Evolutionary conservation across 1,140 invertebrate species (phyloP).

Genomic region (Temnothorax curvispinosus): DNA sequence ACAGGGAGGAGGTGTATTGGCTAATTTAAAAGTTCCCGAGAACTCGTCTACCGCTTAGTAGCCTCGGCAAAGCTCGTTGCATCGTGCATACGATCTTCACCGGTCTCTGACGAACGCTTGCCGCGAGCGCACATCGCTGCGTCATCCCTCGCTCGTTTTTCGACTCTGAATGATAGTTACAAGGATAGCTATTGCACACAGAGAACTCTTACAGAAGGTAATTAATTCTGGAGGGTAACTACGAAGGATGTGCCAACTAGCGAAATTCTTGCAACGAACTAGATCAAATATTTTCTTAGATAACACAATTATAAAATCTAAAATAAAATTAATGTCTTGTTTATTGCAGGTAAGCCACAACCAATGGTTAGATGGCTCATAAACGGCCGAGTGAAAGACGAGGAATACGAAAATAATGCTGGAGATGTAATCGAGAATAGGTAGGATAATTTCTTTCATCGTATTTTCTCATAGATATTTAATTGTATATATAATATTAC

Average conservation of each 20-base stretch:
- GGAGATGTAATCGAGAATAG: slow-evolving; percentile 94
- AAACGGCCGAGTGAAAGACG: slow-evolving; percentile 91
- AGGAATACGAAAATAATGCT: slow-evolving; percentile 92
- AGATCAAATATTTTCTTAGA: not conserved
- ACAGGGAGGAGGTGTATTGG: slow-evolving; percentile 38
- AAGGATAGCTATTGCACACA: not conserved
- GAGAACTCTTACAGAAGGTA: not conserved
- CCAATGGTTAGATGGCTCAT: slow-evolving; percentile 88
- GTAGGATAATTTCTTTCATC: slow-evolving; percentile 59
- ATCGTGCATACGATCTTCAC: slow-evolving; percentile 33
- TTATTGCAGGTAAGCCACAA: slow-evolving; percentile 85
- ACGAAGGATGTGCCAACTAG: not conserved
- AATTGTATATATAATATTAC: not conserved
- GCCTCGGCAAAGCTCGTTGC: slow-evolving; percentile 52
- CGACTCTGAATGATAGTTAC: slow-evolving; percentile 33
- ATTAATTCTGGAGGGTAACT: slow-evolving; percentile 8
- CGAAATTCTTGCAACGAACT: not conserved
- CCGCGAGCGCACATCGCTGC: not conserved
- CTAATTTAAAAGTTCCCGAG: slow-evolving; percentile 78
- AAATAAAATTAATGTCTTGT: slow-evolving; percentile 23
- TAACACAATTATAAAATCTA: not conserved
- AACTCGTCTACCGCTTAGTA: slow-evolving; percentile 75
- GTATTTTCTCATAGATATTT: not conserved
- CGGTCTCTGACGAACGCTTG: slow-evolving; percentile 2
- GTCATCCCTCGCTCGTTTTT: slow-evolving; percentile 36